phyloP scores from a whole-genome alignment of 2,888 invertebrate genomes.

The Myopa testacea region DNA sequence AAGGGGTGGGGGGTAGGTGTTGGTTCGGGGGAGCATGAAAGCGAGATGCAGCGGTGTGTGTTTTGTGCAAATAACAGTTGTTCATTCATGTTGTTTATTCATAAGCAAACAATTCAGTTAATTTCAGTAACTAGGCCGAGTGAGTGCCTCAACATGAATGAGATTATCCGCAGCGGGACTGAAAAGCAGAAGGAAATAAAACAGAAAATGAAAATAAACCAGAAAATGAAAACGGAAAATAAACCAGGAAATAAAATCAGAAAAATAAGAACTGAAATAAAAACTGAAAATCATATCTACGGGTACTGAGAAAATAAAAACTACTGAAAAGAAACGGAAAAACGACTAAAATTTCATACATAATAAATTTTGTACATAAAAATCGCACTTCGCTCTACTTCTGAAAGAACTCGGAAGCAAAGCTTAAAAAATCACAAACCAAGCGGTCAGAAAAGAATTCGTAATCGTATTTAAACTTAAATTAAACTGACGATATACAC shows the following conservation, averaged over 20 bases:
- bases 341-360: too few relatives aligned
- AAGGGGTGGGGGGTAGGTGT: background rate
- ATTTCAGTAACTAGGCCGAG: slow-evolving; percentile 51
- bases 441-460: too few relatives aligned
- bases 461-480: too few relatives aligned
- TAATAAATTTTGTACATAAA: too few relatives aligned
- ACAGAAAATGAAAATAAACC: slow-evolving; percentile 3
- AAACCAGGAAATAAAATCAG: background rate
- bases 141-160: slow-evolving; percentile 6
- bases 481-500: too few relatives aligned
- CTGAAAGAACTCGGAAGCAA: too few relatives aligned
- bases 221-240: slow-evolving; percentile 6
- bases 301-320: background rate
- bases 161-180: background rate
- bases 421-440: too few relatives aligned
- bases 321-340: background rate
- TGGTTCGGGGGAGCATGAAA: background rate
- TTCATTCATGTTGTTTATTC: slow-evolving; percentile 60
- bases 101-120: slow-evolving; percentile 67
- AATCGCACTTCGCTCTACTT: too few relatives aligned
- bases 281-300: too few relatives aligned
- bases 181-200: background rate
- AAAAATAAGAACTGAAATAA: background rate
- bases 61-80: slow-evolving; percentile 45
- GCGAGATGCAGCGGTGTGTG: background rate